Conservation (phyloP, 2,888 invertebrate genomes). For the Lasioglossum lativentre region DNA sequence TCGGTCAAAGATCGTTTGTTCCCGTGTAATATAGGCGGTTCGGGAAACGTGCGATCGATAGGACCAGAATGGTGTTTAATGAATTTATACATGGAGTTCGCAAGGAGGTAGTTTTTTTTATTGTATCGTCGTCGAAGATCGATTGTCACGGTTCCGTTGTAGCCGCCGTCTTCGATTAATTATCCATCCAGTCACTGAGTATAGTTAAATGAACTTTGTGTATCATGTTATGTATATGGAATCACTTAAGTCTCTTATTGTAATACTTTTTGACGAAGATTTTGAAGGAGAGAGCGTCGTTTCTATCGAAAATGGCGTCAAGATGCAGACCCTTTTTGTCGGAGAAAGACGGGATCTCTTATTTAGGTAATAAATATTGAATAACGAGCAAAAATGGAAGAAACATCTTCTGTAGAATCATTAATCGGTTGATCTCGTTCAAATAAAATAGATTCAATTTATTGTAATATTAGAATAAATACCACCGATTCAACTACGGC, state of each 20-base stretch:
- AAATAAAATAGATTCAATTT: background rate
- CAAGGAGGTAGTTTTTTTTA: background rate
- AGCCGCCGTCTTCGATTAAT: slow-evolving; percentile 52
- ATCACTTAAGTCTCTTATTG: slow-evolving; percentile 65
- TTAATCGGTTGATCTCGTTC: background rate
- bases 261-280: slow-evolving; percentile 62
- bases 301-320: slow-evolving; percentile 39
- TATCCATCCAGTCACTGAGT: slow-evolving; percentile 48
- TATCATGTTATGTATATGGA: slow-evolving; percentile 73
- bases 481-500: background rate
- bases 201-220: slow-evolving; percentile 66
- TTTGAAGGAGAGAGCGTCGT: slow-evolving; percentile 38
- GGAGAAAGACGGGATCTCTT: background rate
- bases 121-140: slow-evolving; percentile 5
- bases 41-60: slow-evolving; percentile 36
- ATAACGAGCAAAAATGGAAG: background rate
- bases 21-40: slow-evolving; percentile 44
- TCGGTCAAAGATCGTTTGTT: slow-evolving; percentile 37
- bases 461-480: background rate
- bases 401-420: background rate
- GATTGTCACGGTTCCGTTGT: slow-evolving; percentile 47
- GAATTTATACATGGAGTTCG: background rate
- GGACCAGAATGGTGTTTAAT: background rate
- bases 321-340: background rate
- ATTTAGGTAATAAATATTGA: background rate